A percentile compares a stretch with the other conserved stretches of the same genome.
Evolutionary conservation across 2,113 vertebrate genomes (phyloP).

Genomic region (Vidua macroura): DNA sequence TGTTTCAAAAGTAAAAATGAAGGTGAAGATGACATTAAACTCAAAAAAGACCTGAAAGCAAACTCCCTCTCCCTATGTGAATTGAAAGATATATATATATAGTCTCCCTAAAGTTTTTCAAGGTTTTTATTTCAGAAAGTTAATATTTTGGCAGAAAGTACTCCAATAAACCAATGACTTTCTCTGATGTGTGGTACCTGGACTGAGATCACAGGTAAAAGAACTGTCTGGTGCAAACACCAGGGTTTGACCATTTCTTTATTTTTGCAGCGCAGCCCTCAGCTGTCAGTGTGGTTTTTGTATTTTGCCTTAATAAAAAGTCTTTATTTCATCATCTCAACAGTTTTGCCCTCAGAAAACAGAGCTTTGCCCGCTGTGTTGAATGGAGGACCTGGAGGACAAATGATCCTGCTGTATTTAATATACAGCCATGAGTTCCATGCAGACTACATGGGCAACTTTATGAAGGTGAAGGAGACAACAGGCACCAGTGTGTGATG

Average conservation of each 20-base stretch:
- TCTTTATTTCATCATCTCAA: not conserved
- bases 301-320: not conserved
- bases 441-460: not conserved
- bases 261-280: not conserved
- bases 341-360: not conserved
- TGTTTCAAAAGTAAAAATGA: not conserved
- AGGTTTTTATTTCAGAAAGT: not conserved
- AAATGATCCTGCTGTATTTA: slow-evolving; percentile 5
- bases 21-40: not conserved
- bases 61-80: not conserved
- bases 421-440: not conserved
- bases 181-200: not conserved
- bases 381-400: not conserved
- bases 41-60: not conserved
- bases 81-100: not conserved
- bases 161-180: not conserved
- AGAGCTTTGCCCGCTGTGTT: not conserved
- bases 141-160: not conserved
- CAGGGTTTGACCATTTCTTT: not conserved
- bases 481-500: not conserved
- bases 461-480: not conserved
- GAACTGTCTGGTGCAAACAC: not conserved
- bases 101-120: not conserved
- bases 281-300: not conserved
- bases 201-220: not conserved